These are phyloP conservation scores for Perccottus glenii DNA, from an alignment of 2,113 vertebrate species.

Conservation along the genomic window DNA sequence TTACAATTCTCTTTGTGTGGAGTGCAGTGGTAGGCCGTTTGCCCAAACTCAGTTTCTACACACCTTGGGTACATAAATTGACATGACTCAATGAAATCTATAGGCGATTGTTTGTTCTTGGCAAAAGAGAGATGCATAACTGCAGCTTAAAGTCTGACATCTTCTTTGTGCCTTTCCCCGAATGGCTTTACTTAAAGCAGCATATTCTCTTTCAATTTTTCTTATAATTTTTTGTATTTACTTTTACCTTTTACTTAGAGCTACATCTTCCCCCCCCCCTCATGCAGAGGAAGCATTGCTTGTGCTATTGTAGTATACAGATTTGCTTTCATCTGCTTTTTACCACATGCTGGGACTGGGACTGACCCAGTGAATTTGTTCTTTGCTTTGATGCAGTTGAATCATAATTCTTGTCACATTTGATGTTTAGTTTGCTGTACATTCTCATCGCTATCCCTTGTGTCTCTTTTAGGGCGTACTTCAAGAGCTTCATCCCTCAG, in stretches of 20 bases:
- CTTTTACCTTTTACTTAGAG: not conserved
- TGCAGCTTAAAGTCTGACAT: slow-evolving; percentile 7
- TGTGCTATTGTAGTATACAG: slow-evolving; percentile 20
- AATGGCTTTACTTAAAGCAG: not conserved
- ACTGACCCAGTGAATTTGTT: slow-evolving; percentile 31
- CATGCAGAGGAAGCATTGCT: not conserved
- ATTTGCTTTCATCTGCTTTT: slow-evolving; percentile 43
- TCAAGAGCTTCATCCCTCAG: slow-evolving; percentile 97
- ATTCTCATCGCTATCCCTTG: not conserved
- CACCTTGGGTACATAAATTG: slow-evolving; percentile 31
- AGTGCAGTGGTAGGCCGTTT: not conserved
- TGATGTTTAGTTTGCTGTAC: slow-evolving; percentile 25
- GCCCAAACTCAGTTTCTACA: slow-evolving; percentile 11
- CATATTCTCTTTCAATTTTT: not conserved
- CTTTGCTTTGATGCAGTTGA: slow-evolving; percentile 37
- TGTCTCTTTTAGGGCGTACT: slow-evolving; percentile 84
- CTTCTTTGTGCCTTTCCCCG: not conserved
- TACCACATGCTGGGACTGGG: not conserved
- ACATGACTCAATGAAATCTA: slow-evolving; percentile 14
- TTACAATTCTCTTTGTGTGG: not conserved
- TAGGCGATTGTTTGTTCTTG: slow-evolving; percentile 17
- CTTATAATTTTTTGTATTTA: slow-evolving; percentile 2
- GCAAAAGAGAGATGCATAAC: slow-evolving; percentile 23
- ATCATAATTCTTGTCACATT: slow-evolving; percentile 42
- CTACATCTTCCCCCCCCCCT: not conserved